Percentiles rank a stretch among this genome's conserved stretches.
phyloP scores from a whole-genome alignment of 2,797 vertebrate genomes.

The Danio jaintianensis region DNA sequence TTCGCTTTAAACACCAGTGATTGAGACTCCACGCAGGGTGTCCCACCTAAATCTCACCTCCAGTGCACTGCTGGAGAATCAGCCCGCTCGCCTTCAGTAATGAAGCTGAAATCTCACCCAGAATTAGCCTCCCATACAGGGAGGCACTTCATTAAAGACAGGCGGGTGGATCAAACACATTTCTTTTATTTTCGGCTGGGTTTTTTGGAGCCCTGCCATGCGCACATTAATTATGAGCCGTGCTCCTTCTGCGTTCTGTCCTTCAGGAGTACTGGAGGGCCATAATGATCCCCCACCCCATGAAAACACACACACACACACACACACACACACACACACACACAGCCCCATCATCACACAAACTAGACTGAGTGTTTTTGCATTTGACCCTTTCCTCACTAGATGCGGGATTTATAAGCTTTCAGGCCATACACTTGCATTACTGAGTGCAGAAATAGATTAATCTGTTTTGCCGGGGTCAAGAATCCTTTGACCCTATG shows the following conservation, averaged over 20 bases:
- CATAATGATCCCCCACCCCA: constrained; percentile 71
- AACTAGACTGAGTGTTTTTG: constrained; percentile 51
- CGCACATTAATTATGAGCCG: constrained; percentile 81
- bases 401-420: constrained; percentile 53
- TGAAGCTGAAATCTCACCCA: constrained; percentile 76
- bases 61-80: constrained; percentile 61
- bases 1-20: constrained; percentile 67
- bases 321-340: constrained; percentile 16
- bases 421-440: constrained; percentile 61
- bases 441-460: constrained; percentile 70
- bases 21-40: constrained; percentile 61
- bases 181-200: constrained; percentile 70
- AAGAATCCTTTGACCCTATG: constrained; percentile 66
- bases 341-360: constrained; percentile 43
- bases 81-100: constrained; percentile 73
- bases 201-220: constrained; percentile 79
- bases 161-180: constrained; percentile 78
- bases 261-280: constrained; percentile 73
- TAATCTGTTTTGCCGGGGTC: constrained; percentile 68
- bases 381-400: constrained; percentile 59
- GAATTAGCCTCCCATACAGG: constrained; percentile 72
- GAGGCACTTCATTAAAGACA: constrained; percentile 79
- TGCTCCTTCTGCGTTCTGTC: constrained; percentile 81
- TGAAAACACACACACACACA: constrained; percentile 44
- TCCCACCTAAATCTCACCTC: constrained; percentile 63